Conservation (phyloP, 2,888 invertebrate species). For the Azorinus chamasolen region DNA sequence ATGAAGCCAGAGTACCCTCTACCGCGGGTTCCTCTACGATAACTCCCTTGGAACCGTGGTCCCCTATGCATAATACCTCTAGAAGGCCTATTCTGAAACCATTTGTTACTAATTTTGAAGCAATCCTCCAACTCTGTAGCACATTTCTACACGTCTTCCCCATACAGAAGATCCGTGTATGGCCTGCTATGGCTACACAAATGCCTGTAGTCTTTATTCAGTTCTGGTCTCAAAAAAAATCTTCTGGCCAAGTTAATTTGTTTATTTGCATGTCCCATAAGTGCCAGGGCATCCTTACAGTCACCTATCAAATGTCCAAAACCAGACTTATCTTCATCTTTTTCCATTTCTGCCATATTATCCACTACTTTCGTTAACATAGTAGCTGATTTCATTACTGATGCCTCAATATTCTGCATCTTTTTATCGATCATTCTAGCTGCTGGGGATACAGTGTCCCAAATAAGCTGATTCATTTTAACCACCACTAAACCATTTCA, state of each 20-base stretch:
- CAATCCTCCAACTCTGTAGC: constrained; percentile 13
- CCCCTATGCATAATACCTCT: no score
- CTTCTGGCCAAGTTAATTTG: constrained; percentile 17
- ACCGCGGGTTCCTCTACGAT: no score
- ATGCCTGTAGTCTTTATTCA: constrained; percentile 6
- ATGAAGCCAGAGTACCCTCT: no score
- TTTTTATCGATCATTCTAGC: constrained; percentile 24
- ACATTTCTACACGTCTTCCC: constrained; percentile 3
- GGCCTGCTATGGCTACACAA: constrained; percentile 11
- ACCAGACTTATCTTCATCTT: no score
- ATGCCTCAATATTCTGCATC: constrained; percentile 23
- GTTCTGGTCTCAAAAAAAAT: constrained; percentile 13
- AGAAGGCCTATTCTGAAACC: no score
- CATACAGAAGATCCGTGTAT: constrained; percentile 5
- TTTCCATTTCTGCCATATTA: constrained; percentile 24
- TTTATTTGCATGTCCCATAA: constrained; percentile 30
- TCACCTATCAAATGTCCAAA: constrained; percentile 9
- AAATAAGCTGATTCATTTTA: constrained; percentile 31
- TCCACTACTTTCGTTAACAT: constrained; percentile 32
- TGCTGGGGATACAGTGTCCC: constrained; percentile 21
- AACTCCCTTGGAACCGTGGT: no score
- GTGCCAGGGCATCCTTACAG: constrained; percentile 20
- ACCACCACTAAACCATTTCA: constrained; percentile 38
- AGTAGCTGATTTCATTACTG: constrained; percentile 34
- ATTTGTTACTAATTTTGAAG: constrained; percentile 6